These are phyloP conservation scores for Rattus rattus DNA, from an alignment of 2,113 vertebrate species.

Conservation along the genomic window DNA sequence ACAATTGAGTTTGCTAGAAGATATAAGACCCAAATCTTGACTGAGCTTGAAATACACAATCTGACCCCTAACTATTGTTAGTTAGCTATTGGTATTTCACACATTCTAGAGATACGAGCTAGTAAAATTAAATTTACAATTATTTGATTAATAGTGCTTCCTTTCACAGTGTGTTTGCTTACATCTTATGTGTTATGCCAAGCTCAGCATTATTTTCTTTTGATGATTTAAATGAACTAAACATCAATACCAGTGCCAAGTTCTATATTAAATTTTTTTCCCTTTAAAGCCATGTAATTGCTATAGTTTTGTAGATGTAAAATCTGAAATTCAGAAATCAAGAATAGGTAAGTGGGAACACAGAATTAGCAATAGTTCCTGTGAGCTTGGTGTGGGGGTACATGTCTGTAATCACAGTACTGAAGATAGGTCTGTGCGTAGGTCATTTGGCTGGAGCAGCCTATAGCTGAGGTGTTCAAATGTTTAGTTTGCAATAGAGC, in stretches of 20 bases:
- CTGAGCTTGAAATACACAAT: constrained; percentile 7
- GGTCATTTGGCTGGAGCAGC: not conserved
- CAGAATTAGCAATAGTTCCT: not conserved
- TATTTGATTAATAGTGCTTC: constrained; percentile 48
- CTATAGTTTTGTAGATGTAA: not conserved
- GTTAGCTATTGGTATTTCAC: constrained; percentile 14
- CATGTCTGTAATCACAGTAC: not conserved
- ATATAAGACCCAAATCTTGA: not conserved
- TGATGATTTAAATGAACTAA: constrained; percentile 49
- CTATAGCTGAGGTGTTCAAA: not conserved
- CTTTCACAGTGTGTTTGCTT: constrained; percentile 32
- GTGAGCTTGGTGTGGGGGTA: not conserved
- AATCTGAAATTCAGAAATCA: constrained; percentile 24
- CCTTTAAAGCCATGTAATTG: not conserved
- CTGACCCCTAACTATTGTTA: constrained; percentile 43
- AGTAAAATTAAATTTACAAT: constrained; percentile 21
- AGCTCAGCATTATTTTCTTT: constrained; percentile 8
- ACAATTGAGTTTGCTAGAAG: constrained; percentile 19
- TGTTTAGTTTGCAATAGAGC: not conserved
- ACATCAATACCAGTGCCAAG: constrained; percentile 15
- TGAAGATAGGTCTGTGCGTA: not conserved
- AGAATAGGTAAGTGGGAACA: not conserved
- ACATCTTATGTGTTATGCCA: not conserved
- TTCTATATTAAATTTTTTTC: constrained; percentile 21
- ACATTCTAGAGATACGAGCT: not conserved